Evolutionary conservation across 1,140 invertebrate genomes (phyloP), one percentile per base, ranked within the genome.

Genomic region (Coptotermes formosanus): DNA sequence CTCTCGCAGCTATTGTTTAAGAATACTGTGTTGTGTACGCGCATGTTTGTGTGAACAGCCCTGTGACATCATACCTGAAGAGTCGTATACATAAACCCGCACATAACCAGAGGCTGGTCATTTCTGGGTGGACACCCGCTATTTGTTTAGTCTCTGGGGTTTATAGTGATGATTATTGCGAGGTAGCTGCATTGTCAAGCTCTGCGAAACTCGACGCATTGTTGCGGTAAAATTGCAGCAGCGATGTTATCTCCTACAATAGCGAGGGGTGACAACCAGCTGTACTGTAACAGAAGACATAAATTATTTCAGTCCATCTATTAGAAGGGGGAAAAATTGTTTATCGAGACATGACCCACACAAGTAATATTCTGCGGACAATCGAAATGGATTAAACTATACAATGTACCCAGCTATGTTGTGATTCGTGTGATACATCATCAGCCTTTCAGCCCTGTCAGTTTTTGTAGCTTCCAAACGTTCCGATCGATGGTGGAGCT

Each of bases 1-100:
- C 64, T n/a, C 64, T 75, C 64, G n/a, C 64, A 75, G 64, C 64
- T 75, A 75, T 75, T 75, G 64, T 75, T 75, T 75, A 75, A 75
- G 64, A 75, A 75, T 75, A 25, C 64, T 14, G n/a, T 30, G 64
- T 30, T 30, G 64, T 48, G 45, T 30, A 25, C 64, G 64, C 30
- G n/a, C 30, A 75, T n/a, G n/a, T 75, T 75, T 30, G 25, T 75
- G 59, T 64, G 19, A 64, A 64, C 59, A 16, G 59, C 25, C 59
- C 21, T 30, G 14, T 75, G 64, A 75, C 64, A n/a, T 75, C 64
- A 75, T 75, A 75, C 64, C 64, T 75, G 64, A 14, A 75, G 25
- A 75, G 64, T 4, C 25, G 64, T 11, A 21, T 64, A 64, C n/a
- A 30, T 75, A 75, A n/a, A 75, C 30, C 64, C n/a, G 25, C 64